Base-by-base conservation (phyloP, 92 coral and sea anemone species). In the Porites lobata region DNA sequence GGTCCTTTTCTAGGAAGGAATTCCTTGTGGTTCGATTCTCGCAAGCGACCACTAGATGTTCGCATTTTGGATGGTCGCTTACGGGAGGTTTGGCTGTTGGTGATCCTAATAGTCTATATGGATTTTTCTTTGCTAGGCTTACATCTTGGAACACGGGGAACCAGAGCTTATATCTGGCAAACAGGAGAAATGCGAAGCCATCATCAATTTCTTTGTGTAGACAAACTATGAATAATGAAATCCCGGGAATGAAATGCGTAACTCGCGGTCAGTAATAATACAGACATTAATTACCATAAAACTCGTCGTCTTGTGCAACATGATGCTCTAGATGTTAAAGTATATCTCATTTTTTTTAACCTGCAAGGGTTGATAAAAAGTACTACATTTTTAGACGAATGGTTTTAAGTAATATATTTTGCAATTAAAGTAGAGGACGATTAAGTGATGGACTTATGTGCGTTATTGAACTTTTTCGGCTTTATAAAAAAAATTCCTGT, bases 141-240 rank as follows among this genome's bases (percentile, higher is more conserved):
- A 84, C 76, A 87, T 90, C 58, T 63, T 90, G 91, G 94, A 90
- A 61, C 91, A 95, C n/a, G 98, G 98, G 9, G 98, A 95, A 51
- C 98, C 98, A 38, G 73, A 86, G 68, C 52, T 81, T 12, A 90
- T 86, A 32, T 95, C 98, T 54, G 98, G 98, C 69, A 93, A 93
- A 73, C 98, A 95, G 76, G 98, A 95, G 87, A 93, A 90, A 85
- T 95, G 69, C 79, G 98, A 95, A 86, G 91, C 98, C 9, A 93
- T 95, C 74, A 74, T 91, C 65, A 95, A 95, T 84, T 83, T 80
- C 78, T 95, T 88, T 78, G 94, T 93, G 57, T 95, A 81, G 87
- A 19, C 50, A 21, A 19, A 61, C 43, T 18, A 10, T 38, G 15
- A 8, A 8, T 18, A 17, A 15, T 18, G 20, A n/a, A 38, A 50